phyloP scores from a whole-genome alignment of 2,797 vertebrate genomes.

The Petrocephalus schoutedeni region DNA sequence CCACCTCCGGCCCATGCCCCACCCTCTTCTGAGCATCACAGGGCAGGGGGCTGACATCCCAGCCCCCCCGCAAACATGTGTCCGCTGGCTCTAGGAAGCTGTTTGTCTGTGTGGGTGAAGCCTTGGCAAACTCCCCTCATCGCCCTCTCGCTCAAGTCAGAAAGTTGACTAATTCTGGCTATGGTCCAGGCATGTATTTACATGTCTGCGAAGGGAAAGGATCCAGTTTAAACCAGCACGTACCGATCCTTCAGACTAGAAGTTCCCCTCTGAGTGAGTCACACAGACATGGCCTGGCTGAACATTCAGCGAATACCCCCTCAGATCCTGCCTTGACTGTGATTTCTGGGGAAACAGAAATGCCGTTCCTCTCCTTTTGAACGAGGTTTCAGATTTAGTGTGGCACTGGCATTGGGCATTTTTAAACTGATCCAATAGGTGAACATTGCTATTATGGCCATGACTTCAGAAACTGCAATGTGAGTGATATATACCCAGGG shows the following conservation, averaged over 20 bases:
- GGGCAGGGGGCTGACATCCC: background rate
- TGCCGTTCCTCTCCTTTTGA: slow-evolving; percentile 1
- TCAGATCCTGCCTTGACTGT: slow-evolving; percentile 52
- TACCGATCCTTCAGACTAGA: slow-evolving; percentile 48
- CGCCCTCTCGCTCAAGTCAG: slow-evolving; percentile 29
- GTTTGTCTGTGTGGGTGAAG: slow-evolving; percentile 24
- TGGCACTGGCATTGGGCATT: slow-evolving; percentile 31
- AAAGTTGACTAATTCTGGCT: slow-evolving; percentile 44
- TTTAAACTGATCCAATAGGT: slow-evolving; percentile 19
- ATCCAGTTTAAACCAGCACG: slow-evolving; percentile 68
- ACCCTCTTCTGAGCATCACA: background rate
- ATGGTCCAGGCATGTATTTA: slow-evolving; percentile 44
- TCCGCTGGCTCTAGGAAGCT: slow-evolving; percentile 13
- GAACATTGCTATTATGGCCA: slow-evolving; percentile 24
- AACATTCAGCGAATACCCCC: slow-evolving; percentile 41
- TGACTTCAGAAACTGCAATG: slow-evolving; percentile 19
- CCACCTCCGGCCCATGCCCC: background rate
- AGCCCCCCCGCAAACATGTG: background rate
- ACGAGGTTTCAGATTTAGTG: background rate
- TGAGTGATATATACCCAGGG: background rate
- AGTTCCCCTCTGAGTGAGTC: slow-evolving; percentile 36
- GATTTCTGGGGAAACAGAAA: slow-evolving; percentile 49
- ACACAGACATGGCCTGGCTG: slow-evolving; percentile 45
- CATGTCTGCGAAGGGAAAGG: slow-evolving; percentile 44
- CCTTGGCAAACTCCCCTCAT: slow-evolving; percentile 20